These are phyloP conservation scores for Scytalopus superciliaris DNA, from an alignment of 2,113 vertebrate genomes.

Conservation along the genomic window DNA sequence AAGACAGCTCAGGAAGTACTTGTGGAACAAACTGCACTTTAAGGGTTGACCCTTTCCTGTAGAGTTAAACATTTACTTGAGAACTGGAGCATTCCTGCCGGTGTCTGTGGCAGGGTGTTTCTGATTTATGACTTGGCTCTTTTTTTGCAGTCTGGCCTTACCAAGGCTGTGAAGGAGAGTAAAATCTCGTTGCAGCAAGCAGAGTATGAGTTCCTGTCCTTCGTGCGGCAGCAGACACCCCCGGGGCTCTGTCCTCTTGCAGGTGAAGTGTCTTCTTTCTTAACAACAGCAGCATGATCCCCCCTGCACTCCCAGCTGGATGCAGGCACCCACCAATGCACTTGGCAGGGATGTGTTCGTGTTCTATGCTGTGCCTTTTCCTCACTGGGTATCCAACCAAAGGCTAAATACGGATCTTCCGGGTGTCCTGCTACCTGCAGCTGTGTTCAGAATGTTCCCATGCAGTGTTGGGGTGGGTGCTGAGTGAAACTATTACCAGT, in stretches of 20 bases:
- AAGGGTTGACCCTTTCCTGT: neutral
- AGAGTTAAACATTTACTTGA: neutral
- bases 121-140: constrained; percentile 23
- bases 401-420: fast-evolving
- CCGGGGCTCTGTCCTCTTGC: constrained; percentile 94
- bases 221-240: constrained; percentile 90
- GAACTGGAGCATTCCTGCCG: neutral
- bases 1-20: neutral
- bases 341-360: neutral
- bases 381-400: neutral
- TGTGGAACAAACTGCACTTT: fast-evolving
- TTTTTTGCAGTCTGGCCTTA: constrained; percentile 89
- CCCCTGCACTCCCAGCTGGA: neutral
- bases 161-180: constrained; percentile 91
- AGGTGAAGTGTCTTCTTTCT: constrained; percentile 72
- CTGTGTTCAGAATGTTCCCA: fast-evolving
- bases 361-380: neutral
- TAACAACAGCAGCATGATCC: neutral
- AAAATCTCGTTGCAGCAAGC: constrained; percentile 88
- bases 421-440: neutral
- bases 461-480: neutral
- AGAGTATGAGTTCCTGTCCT: constrained; percentile 95
- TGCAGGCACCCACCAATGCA: fast-evolving
- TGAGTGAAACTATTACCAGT: neutral
- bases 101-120: neutral